These are phyloP conservation scores for Macropis europaea DNA, from an alignment of 2,888 invertebrate genomes.

Conservation along the genomic window DNA sequence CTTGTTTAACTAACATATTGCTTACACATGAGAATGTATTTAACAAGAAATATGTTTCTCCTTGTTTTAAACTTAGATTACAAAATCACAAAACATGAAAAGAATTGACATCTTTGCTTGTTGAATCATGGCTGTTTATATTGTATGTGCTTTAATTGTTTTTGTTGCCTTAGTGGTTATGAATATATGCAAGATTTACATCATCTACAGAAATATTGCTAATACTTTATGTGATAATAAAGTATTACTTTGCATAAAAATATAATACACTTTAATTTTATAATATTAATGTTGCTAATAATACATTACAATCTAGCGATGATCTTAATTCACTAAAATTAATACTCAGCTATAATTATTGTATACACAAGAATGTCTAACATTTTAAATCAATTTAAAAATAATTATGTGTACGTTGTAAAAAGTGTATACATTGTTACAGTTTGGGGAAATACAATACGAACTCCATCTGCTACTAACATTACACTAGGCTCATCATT, in stretches of 20 bases:
- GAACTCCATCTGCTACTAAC: conserved; percentile 69
- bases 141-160: conserved; percentile 50
- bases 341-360: conserved; percentile 42
- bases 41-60: conserved; percentile 4
- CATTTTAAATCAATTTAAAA: conserved; percentile 13
- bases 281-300: not conserved
- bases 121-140: conserved; percentile 38
- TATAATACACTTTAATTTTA: conserved; percentile 2
- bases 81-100: not conserved
- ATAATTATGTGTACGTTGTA: no score
- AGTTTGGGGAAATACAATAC: conserved; percentile 74
- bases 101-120: conserved; percentile 30
- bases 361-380: conserved; percentile 16
- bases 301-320: conserved; percentile 6
- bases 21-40: conserved; percentile 8
- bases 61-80: conserved; percentile 21
- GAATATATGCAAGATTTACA: not conserved
- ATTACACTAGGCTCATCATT: conserved; percentile 68
- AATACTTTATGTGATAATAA: not conserved
- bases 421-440: conserved; percentile 62
- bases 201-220: conserved; percentile 5
- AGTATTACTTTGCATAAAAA: not conserved
- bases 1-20: conserved; percentile 44
- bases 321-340: conserved; percentile 2
- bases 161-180: conserved; percentile 31